A percentile compares a stretch with the other conserved stretches of the same genome.
phyloP scores from a whole-genome alignment of 2,797 vertebrate genomes.

The Mormyrops boulengeri region DNA sequence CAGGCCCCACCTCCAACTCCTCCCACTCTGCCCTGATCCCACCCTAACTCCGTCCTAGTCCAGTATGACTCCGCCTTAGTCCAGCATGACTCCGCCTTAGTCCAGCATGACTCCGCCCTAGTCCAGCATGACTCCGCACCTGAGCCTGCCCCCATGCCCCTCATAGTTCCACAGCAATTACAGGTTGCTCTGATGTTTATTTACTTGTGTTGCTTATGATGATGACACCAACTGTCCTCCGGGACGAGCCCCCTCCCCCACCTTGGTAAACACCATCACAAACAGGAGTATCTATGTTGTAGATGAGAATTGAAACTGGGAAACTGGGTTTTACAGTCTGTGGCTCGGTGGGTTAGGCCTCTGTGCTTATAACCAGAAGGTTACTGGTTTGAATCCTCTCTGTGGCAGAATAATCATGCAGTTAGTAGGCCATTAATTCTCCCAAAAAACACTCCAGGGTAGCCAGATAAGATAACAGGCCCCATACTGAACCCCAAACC shows the following conservation, averaged over 20 bases:
- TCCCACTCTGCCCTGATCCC: not conserved
- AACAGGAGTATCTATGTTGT: not conserved
- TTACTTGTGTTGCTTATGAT: not conserved
- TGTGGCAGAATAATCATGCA: not conserved
- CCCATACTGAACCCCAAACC: not conserved
- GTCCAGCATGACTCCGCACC: not conserved
- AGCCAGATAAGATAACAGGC: not conserved
- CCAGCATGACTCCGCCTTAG: not conserved
- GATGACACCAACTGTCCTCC: not conserved
- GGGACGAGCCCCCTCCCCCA: not conserved
- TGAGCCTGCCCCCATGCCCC: not conserved
- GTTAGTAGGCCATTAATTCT: not conserved
- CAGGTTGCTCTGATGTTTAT: not conserved
- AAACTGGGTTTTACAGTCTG: not conserved
- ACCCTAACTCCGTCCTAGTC: too few relatives aligned
- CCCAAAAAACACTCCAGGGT: not conserved
- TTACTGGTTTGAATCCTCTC: not conserved
- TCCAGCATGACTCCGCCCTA: not conserved
- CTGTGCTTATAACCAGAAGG: not conserved
- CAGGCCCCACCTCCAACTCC: not conserved
- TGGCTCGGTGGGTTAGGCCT: not conserved
- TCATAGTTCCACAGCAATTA: not conserved
- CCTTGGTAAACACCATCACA: not conserved
- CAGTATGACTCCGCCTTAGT: not conserved
- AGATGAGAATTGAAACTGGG: not conserved